phyloP scores from a whole-genome alignment of 1,140 invertebrate species.

The Papilio dardanus region DNA sequence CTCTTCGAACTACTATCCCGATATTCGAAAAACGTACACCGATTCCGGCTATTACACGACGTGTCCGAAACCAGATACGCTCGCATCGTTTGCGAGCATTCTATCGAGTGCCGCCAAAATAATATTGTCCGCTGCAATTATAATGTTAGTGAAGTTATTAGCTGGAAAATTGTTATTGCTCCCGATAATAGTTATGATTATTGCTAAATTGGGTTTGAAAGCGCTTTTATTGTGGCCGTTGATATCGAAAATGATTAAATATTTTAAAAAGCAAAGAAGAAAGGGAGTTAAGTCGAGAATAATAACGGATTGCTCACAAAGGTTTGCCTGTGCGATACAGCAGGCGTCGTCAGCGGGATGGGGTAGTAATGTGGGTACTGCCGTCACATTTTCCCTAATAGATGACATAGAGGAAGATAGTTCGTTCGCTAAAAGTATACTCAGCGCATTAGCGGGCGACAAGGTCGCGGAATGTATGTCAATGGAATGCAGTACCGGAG shows the following conservation, averaged over 20 bases:
- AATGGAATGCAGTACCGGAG: conserved; percentile 73
- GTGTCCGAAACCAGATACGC: conserved; percentile 66
- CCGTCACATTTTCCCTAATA: conserved; percentile 68
- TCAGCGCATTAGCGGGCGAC: conserved; percentile 71
- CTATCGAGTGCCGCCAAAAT: conserved; percentile 76
- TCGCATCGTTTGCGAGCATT: conserved; percentile 69
- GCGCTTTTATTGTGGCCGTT: conserved; percentile 70
- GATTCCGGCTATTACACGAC: conserved; percentile 62
- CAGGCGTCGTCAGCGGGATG: conserved; percentile 58
- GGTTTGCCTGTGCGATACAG: conserved; percentile 71
- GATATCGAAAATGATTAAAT: conserved; percentile 74
- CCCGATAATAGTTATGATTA: conserved; percentile 62
- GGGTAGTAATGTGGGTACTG: conserved; percentile 67
- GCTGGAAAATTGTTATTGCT: conserved; percentile 68
- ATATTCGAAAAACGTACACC: conserved; percentile 66
- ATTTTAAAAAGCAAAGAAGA: conserved; percentile 72
- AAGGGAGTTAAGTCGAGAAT: conserved; percentile 63
- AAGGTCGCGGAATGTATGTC: conserved; percentile 78
- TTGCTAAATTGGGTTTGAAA: conserved; percentile 72
- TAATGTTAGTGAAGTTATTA: conserved; percentile 69
- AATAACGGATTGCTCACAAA: conserved; percentile 69
- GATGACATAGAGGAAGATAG: conserved; percentile 71
- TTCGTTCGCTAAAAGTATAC: conserved; percentile 66
- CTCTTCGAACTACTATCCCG: conserved; percentile 65
- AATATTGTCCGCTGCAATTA: conserved; percentile 69